phyloP scores from a whole-genome alignment of 2,797 vertebrate genomes.

The Sylvilagus floridanus region DNA sequence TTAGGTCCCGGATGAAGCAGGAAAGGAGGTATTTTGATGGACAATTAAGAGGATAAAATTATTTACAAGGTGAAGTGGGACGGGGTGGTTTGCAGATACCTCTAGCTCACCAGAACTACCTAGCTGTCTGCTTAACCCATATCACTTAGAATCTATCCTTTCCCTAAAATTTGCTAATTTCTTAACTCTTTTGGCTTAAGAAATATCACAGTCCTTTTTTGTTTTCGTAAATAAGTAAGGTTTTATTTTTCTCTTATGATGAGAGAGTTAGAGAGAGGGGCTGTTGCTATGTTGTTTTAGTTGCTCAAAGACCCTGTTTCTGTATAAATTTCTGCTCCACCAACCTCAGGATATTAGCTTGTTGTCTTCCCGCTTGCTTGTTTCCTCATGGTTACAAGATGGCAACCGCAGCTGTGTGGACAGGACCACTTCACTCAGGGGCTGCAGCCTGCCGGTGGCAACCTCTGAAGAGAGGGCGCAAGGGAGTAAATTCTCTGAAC shows the following conservation, averaged over 20 bases:
- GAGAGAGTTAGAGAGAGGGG: neutral
- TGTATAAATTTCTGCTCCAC: neutral
- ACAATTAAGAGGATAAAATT: no score
- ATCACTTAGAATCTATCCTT: neutral
- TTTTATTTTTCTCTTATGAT: slow-evolving; percentile 17
- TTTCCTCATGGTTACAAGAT: neutral
- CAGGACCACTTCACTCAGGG: neutral
- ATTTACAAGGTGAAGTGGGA: no score
- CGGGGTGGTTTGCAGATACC: no score
- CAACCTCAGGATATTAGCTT: neutral
- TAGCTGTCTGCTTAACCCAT: neutral
- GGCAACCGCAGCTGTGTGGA: neutral
- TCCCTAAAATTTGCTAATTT: neutral
- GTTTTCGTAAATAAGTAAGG: neutral
- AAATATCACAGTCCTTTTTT: neutral
- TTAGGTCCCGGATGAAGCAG: no score
- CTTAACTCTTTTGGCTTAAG: neutral
- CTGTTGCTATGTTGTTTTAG: neutral
- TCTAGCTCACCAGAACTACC: no score
- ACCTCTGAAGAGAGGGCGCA: neutral
- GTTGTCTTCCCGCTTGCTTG: neutral
- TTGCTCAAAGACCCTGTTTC: neutral
- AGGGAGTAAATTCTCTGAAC: neutral
- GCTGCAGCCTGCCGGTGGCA: neutral
- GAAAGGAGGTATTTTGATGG: no score